Conservation (phyloP, 2,113 vertebrate genomes). For the Hassar affinis region DNA sequence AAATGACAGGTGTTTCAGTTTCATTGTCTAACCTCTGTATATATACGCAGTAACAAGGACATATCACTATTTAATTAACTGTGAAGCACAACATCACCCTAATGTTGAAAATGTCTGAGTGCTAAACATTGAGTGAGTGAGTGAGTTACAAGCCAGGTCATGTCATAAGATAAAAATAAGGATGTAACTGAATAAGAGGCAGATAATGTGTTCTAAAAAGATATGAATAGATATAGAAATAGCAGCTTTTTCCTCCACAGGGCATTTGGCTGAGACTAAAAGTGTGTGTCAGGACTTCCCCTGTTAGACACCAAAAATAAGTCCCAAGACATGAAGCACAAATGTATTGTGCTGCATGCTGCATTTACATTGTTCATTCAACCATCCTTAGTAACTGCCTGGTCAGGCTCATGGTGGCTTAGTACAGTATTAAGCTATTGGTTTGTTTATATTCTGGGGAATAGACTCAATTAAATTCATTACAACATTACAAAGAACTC, state of each 20-base stretch:
- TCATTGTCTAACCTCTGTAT: too few relatives aligned
- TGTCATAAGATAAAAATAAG: too few relatives aligned
- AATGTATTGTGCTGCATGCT: background rate
- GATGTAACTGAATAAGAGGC: background rate
- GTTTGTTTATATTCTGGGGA: background rate
- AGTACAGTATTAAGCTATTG: background rate
- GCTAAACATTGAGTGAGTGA: too few relatives aligned
- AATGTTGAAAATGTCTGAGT: too few relatives aligned
- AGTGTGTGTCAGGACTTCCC: background rate
- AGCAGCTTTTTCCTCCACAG: background rate
- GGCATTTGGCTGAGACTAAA: background rate
- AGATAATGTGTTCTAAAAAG: background rate
- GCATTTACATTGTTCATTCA: background rate
- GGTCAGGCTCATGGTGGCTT: background rate
- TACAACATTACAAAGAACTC: background rate
- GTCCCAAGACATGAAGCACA: background rate
- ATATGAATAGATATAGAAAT: background rate
- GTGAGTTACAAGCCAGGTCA: too few relatives aligned
- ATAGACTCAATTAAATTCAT: background rate
- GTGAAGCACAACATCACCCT: too few relatives aligned
- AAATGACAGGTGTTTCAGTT: too few relatives aligned
- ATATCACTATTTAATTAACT: too few relatives aligned
- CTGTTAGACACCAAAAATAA: too few relatives aligned
- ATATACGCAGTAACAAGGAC: too few relatives aligned
- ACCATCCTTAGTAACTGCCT: too few relatives aligned